A percentile compares a stretch with the other conserved stretches of the same genome.
Conservation (phyloP, 2,888 invertebrate genomes). For the Eupithecia insigniata region DNA sequence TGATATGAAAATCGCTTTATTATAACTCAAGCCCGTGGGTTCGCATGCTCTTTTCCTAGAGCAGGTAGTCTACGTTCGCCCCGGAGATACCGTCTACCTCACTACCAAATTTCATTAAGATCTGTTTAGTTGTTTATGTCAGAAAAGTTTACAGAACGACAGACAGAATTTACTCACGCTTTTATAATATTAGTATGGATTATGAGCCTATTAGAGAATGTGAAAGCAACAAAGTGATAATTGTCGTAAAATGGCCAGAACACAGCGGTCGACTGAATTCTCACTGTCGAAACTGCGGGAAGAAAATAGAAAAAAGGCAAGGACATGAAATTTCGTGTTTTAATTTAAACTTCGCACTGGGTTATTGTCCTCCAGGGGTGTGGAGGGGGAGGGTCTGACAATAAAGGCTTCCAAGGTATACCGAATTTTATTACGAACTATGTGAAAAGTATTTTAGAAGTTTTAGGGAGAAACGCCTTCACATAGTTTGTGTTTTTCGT, state of each 20-base stretch:
- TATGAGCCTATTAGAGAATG: background rate
- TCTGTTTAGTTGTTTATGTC: too few relatives aligned
- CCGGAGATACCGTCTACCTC: too few relatives aligned
- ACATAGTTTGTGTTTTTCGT: constrained; percentile 7
- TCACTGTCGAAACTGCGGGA: constrained; percentile 36
- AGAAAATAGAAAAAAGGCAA: constrained; percentile 42
- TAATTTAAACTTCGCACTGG: constrained; percentile 47
- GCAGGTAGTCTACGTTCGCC: background rate
- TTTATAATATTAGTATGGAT: background rate
- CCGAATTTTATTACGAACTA: constrained; percentile 39
- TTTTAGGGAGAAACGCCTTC: constrained; percentile 13
- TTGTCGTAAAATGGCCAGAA: background rate
- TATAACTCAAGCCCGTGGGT: background rate
- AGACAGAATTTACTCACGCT: background rate
- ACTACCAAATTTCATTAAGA: too few relatives aligned
- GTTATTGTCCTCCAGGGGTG: constrained; percentile 42
- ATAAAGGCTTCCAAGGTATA: constrained; percentile 38
- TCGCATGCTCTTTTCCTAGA: background rate
- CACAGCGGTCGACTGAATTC: constrained; percentile 36
- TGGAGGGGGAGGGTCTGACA: constrained; percentile 26
- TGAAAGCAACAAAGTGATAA: background rate
- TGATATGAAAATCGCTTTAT: background rate
- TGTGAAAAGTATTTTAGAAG: constrained; percentile 25
- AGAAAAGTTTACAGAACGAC: background rate
- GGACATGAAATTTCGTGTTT: constrained; percentile 43